A percentile compares a stretch with the other conserved stretches of the same genome.
These are phyloP conservation scores for Enhydra lutris DNA, from an alignment of 2,113 vertebrate species.

Conservation along the genomic window DNA sequence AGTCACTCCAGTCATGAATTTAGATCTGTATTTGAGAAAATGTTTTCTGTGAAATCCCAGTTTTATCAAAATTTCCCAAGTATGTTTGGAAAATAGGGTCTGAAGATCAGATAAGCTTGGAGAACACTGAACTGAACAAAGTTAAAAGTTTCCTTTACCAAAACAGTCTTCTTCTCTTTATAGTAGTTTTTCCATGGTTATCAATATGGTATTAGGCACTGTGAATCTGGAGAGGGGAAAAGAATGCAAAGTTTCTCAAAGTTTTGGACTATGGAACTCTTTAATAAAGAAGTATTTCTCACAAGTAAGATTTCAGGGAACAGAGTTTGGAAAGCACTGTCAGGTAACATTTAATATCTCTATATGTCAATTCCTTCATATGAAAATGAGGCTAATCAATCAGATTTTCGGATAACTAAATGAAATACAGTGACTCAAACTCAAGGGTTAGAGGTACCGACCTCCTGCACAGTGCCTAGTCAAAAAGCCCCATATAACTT, in stretches of 20 bases:
- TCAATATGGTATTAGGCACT: background rate
- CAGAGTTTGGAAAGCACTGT: background rate
- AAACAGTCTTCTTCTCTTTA: background rate
- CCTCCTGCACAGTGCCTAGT: background rate
- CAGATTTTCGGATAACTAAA: background rate
- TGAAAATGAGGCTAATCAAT: background rate
- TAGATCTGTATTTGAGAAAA: background rate
- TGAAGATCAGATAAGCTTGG: background rate
- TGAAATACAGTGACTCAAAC: background rate
- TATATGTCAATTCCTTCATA: background rate
- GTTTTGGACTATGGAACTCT: background rate
- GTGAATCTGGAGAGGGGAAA: background rate
- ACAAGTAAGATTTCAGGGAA: background rate
- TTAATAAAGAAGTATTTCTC: background rate
- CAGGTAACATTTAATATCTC: background rate
- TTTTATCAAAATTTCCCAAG: background rate
- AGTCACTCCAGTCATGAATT: background rate
- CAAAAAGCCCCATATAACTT: background rate
- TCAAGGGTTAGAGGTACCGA: background rate
- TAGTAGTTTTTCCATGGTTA: background rate
- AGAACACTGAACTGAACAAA: background rate
- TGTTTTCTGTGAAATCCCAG: background rate
- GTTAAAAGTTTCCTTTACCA: background rate
- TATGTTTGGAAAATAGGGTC: background rate
- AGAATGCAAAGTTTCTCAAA: background rate